Percentiles rank a stretch among this genome's conserved stretches.
These are phyloP conservation scores for Cotesia glomerata DNA, from an alignment of 1,140 invertebrate species.

Conservation along the genomic window DNA sequence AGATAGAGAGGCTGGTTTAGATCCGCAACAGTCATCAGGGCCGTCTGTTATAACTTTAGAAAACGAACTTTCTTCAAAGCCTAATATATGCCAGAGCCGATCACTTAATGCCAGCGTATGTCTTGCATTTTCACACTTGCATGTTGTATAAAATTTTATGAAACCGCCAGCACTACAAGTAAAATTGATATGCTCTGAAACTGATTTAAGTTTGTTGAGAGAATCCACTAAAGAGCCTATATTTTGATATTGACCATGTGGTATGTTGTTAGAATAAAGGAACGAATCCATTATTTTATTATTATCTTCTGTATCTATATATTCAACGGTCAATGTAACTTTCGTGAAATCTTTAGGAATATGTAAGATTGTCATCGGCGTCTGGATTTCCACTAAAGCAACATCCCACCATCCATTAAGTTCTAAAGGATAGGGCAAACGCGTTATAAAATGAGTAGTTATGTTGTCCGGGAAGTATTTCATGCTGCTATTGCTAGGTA, in stretches of 20 bases:
- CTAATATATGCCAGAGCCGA: too few species aligned
- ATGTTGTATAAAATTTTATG: too few species aligned
- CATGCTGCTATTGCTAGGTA: conserved; percentile 32
- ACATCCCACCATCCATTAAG: conserved; percentile 32
- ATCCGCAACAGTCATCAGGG: not conserved
- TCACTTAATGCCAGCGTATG: too few species aligned
- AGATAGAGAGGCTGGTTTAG: too few species aligned
- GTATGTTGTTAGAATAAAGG: not conserved
- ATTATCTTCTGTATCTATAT: too few species aligned
- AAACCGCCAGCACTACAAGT: too few species aligned
- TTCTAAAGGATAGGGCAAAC: conserved; percentile 26
- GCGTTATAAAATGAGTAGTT: conserved; percentile 34
- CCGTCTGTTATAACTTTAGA: too few species aligned
- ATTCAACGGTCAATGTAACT: not conserved
- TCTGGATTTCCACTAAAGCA: conserved; percentile 33
- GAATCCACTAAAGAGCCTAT: not conserved
- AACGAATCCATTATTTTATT: not conserved
- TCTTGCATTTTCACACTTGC: too few species aligned
- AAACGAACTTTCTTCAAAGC: too few species aligned
- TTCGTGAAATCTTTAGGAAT: not conserved
- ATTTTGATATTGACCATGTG: not conserved
- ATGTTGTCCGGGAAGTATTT: conserved; percentile 37
- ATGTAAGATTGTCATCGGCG: conserved; percentile 30
- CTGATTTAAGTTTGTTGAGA: not conserved
- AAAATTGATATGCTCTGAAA: not conserved